Percentiles rank a stretch among this genome's conserved stretches.
Conservation (phyloP, 2,888 invertebrate genomes). For the Athripsodes cinereus region DNA sequence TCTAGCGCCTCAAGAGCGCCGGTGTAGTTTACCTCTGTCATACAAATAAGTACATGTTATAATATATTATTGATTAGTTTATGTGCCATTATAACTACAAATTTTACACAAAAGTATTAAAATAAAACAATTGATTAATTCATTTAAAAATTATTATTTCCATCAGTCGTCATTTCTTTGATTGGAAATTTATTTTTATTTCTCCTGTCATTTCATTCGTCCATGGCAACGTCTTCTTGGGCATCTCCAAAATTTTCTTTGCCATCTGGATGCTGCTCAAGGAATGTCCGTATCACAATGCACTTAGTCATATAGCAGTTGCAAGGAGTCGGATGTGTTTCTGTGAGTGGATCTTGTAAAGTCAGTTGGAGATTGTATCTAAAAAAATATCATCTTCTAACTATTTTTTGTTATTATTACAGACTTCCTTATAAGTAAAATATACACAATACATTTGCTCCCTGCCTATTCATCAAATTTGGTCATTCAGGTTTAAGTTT, state of each 20-base stretch:
- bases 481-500: too few relatives aligned
- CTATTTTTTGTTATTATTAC: too few relatives aligned
- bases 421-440: too few relatives aligned
- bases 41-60: too few relatives aligned
- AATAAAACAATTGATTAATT: background rate
- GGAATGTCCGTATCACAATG: constrained; percentile 60
- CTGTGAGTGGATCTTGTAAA: constrained; percentile 59
- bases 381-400: too few relatives aligned
- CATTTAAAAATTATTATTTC: background rate
- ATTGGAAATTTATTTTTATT: too few relatives aligned
- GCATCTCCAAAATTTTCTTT: constrained; percentile 6
- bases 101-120: background rate
- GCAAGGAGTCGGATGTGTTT: constrained; percentile 75
- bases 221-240: constrained; percentile 7
- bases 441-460: too few relatives aligned
- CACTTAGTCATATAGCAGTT: constrained; percentile 72
- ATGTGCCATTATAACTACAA: background rate
- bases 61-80: too few relatives aligned
- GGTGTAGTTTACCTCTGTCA: too few relatives aligned
- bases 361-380: constrained; percentile 66
- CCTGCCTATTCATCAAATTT: too few relatives aligned
- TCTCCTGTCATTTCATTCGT: background rate
- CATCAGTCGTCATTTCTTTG: too few relatives aligned
- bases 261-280: constrained; percentile 41
- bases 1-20: too few relatives aligned